Conservation (phyloP, 2,888 invertebrate genomes). For the Dynastes maya region DNA sequence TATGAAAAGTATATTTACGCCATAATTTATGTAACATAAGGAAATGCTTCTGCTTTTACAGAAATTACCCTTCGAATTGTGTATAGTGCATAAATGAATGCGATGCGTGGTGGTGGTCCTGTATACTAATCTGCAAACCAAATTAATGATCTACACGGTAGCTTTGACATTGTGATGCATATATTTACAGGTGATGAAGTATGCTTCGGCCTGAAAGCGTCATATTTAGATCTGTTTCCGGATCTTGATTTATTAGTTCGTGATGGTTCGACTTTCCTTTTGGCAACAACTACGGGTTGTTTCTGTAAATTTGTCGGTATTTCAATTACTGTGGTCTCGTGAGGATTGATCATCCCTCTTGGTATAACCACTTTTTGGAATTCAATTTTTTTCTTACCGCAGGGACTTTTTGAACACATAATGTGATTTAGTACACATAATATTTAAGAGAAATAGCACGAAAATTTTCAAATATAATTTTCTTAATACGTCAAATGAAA, state of each 20-base stretch:
- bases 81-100: conserved; percentile 17
- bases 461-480: conserved; percentile 34
- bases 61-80: conserved; percentile 40
- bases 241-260: conserved; percentile 11
- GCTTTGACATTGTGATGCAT: not conserved
- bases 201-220: conserved; percentile 17
- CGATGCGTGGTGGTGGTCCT: not conserved
- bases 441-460: conserved; percentile 27
- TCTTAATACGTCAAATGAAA: conserved; percentile 32
- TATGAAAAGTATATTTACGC: conserved; percentile 3
- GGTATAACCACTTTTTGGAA: conserved; percentile 64
- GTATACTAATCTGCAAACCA: conserved; percentile 3
- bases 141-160: not conserved
- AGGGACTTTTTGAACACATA: conserved; percentile 49
- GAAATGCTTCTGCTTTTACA: conserved; percentile 44
- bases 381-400: conserved; percentile 49
- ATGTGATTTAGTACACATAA: conserved; percentile 42
- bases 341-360: conserved; percentile 63
- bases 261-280: conserved; percentile 50
- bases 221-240: conserved; percentile 9
- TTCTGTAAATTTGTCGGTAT: conserved; percentile 61
- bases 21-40: conserved; percentile 26
- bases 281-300: conserved; percentile 63
- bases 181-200: conserved; percentile 31
- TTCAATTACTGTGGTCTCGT: conserved; percentile 65